Conservation (phyloP, 2,888 invertebrate genomes). For the Aphodius sticticus region DNA sequence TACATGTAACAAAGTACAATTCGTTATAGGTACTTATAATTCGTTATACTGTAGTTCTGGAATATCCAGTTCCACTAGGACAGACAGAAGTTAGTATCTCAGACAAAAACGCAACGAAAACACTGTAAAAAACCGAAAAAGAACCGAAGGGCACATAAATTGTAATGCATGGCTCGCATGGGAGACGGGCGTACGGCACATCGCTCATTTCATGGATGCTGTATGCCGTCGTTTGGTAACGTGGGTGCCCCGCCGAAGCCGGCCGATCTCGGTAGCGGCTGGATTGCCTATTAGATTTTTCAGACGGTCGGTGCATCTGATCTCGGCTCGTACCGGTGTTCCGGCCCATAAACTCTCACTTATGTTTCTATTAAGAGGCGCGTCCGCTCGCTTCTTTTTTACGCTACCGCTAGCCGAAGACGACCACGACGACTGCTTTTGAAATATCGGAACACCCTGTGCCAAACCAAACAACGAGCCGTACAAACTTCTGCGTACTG, state of each 20-base stretch:
- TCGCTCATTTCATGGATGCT: constrained; percentile 51
- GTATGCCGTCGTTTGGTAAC: constrained; percentile 25
- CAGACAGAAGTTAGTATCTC: not conserved
- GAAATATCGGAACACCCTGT: not conserved
- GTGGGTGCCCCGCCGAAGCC: constrained; percentile 12
- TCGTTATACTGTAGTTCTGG: too few species aligned
- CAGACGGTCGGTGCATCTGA: constrained; percentile 52
- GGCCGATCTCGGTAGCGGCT: constrained; percentile 10
- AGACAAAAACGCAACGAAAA: not conserved
- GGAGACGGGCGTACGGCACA: constrained; percentile 52
- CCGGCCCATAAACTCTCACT: constrained; percentile 62
- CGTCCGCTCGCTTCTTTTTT: not conserved
- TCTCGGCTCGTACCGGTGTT: constrained; percentile 58
- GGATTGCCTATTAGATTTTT: constrained; percentile 38
- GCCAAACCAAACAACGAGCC: not conserved
- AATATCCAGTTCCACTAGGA: not conserved
- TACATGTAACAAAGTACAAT: too few species aligned
- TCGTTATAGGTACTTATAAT: too few species aligned
- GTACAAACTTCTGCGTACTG: not conserved
- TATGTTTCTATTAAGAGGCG: constrained; percentile 60
- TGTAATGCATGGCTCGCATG: constrained; percentile 54
- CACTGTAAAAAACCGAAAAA: not conserved
- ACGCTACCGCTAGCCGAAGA: not conserved
- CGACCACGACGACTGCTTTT: not conserved
- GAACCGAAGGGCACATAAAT: constrained; percentile 50